Conservation (phyloP, 2,797 vertebrate genomes). For the Allobates femoralis region DNA sequence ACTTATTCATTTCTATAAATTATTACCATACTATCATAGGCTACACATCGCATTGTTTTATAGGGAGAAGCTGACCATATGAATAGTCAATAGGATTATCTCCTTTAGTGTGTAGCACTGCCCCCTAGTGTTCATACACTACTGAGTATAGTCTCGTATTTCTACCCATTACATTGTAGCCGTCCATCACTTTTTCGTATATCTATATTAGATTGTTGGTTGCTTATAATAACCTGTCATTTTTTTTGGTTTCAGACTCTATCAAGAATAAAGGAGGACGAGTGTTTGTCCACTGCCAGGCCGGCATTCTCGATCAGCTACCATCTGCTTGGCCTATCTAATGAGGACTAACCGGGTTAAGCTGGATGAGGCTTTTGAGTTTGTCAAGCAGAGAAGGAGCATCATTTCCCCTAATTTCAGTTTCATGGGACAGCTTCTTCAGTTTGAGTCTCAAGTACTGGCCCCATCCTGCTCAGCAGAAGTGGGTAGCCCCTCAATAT, state of each 20-base stretch:
- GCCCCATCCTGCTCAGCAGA: conserved; percentile 93
- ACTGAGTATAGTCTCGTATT: background rate
- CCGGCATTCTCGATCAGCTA: conserved; percentile 97
- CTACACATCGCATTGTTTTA: conserved; percentile 16
- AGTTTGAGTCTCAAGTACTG: conserved; percentile 96
- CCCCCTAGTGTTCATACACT: conserved; percentile 15
- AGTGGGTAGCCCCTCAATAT: conserved; percentile 87
- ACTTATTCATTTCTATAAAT: background rate
- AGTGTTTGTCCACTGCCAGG: conserved; percentile 97
- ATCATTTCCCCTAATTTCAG: conserved; percentile 99
- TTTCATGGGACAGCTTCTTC: conserved; percentile 98
- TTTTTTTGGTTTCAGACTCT: conserved; percentile 81
- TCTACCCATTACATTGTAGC: background rate
- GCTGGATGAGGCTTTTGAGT: conserved; percentile 97
- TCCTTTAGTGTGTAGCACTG: background rate
- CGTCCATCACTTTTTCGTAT: background rate
- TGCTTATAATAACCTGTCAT: conserved; percentile 3
- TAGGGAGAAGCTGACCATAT: background rate
- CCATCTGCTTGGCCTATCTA: conserved; percentile 97
- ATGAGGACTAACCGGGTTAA: conserved; percentile 98
- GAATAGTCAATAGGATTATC: background rate
- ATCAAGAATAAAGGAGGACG: conserved; percentile 94
- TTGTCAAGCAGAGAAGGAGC: conserved; percentile 96
- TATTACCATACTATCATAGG: background rate
- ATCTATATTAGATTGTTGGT: background rate